Conservation (phyloP, 2,113 vertebrate species). For the Cnemophilus loriae region DNA sequence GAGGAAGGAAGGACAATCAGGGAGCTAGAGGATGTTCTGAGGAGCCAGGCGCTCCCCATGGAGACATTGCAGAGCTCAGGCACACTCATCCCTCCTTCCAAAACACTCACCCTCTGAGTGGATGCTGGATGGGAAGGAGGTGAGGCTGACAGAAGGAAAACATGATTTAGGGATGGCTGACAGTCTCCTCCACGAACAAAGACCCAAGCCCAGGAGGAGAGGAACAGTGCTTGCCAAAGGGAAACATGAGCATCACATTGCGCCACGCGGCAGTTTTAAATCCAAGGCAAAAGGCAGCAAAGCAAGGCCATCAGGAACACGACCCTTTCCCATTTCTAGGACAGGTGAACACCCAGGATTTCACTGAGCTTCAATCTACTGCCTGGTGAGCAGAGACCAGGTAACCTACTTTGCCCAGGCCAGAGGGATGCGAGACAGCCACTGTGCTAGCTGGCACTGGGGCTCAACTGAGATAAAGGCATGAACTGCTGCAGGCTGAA, state of each 20-base stretch:
- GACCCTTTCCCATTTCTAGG: background rate
- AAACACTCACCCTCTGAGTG: background rate
- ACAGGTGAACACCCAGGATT: background rate
- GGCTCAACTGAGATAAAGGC: background rate
- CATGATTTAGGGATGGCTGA: background rate
- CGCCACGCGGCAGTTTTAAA: fast-evolving
- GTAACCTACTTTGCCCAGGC: background rate
- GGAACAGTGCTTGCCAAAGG: background rate
- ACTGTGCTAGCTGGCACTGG: background rate
- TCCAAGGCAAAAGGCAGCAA: background rate
- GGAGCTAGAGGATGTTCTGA: background rate
- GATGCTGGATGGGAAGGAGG: background rate
- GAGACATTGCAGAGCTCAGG: background rate
- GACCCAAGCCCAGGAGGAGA: background rate
- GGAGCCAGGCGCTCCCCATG: background rate
- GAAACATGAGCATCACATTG: fast-evolving
- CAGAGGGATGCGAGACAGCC: fast-evolving
- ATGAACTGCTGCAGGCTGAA: background rate
- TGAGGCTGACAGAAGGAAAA: background rate
- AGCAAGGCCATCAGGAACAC: background rate
- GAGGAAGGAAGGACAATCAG: background rate
- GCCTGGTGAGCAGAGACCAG: background rate
- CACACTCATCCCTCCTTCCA: background rate
- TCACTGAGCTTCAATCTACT: background rate
- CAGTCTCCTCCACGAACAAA: background rate